phyloP scores from a whole-genome alignment of 2,888 invertebrate species.

The Pyrrhosoma nymphula region DNA sequence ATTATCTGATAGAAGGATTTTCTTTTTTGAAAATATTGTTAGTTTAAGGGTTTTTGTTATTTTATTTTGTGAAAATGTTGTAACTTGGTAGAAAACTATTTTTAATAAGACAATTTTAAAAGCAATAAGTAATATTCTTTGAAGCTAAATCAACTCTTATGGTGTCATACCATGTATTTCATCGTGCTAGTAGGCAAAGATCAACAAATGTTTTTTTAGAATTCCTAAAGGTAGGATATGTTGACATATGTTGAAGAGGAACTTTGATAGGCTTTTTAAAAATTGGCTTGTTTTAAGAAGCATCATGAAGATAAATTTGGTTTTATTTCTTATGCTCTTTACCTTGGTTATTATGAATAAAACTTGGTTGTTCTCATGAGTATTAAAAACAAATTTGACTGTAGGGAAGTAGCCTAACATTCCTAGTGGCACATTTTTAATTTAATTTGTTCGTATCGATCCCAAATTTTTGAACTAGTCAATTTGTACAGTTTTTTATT shows the following conservation, averaged over 20 bases:
- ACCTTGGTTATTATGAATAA: not conserved
- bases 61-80: not conserved
- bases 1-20: not conserved
- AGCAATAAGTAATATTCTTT: not conserved
- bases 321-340: not conserved
- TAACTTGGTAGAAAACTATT: not conserved
- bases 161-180: not conserved
- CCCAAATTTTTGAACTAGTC: not conserved
- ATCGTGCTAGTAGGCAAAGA: not conserved
- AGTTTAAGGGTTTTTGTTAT: not conserved
- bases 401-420: not conserved
- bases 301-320: not conserved
- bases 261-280: not conserved
- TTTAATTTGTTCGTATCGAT: not conserved
- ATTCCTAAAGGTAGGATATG: not conserved
- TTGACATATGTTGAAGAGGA: not conserved
- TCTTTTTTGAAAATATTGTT: not conserved
- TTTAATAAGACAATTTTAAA: not conserved
- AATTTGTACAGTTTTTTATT: not conserved
- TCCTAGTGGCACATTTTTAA: not conserved
- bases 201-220: not conserved
- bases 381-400: not conserved
- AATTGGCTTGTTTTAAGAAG: not conserved
- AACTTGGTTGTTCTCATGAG: not conserved
- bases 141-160: not conserved